Evolutionary conservation across 2,113 vertebrate species (phyloP).

Genomic region (Lates calcarifer): DNA sequence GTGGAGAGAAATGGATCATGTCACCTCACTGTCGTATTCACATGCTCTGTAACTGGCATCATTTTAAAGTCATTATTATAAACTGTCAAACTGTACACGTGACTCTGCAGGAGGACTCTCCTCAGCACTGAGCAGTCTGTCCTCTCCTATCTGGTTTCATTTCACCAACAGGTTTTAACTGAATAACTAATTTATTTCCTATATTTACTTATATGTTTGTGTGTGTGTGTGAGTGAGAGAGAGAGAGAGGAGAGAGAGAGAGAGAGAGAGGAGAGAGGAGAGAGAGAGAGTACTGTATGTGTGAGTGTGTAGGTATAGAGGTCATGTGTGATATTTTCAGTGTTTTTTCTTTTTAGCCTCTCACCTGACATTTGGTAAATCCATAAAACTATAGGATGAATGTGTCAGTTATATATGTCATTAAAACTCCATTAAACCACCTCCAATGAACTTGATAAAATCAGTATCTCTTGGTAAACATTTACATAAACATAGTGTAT

Average conservation of each 20-base stretch:
- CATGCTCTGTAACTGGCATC: neutral
- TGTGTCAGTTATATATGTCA: neutral
- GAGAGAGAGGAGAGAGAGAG: no score
- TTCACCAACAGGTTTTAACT: neutral
- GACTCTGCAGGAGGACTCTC: neutral
- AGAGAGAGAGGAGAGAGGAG: no score
- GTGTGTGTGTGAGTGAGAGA: no score
- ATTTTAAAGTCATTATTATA: neutral
- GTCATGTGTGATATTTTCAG: neutral
- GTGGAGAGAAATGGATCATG: neutral
- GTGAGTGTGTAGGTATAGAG: neutral
- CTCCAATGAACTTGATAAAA: neutral
- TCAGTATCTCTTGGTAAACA: no score
- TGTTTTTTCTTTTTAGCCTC: neutral
- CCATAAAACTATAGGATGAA: neutral
- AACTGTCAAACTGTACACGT: neutral
- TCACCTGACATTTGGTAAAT: no score
- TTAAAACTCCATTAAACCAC: neutral
- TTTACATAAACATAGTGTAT: neutral
- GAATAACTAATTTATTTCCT: neutral
- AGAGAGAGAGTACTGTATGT: no score
- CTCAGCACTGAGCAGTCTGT: neutral
- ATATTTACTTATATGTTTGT: neutral
- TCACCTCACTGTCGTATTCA: neutral
- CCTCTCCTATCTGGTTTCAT: neutral